Conservation (phyloP, 2,113 vertebrate genomes). For the Esox niger region DNA sequence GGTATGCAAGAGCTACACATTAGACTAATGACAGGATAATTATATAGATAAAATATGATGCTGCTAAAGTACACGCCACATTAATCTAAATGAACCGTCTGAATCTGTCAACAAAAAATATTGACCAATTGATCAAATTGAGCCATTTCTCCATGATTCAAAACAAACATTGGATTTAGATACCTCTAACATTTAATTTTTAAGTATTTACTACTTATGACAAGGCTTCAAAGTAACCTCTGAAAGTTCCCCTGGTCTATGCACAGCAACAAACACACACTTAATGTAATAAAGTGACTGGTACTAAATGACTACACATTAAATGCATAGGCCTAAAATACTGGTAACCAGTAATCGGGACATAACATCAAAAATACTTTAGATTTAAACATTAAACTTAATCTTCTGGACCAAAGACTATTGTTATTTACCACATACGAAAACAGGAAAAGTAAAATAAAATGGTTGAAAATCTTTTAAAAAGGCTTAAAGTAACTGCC, state of each 20-base stretch:
- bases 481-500: conserved; percentile 83
- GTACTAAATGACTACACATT: conserved; percentile 67
- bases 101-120: conserved; percentile 34
- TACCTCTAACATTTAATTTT: neutral
- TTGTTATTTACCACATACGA: conserved; percentile 61
- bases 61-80: conserved; percentile 32
- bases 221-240: conserved; percentile 29
- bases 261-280: conserved; percentile 60
- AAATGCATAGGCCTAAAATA: conserved; percentile 55
- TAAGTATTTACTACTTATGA: conserved; percentile 22
- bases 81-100: conserved; percentile 33
- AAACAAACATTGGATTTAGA: conserved; percentile 10
- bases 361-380: conserved; percentile 49
- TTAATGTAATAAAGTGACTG: conserved; percentile 64
- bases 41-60: conserved; percentile 70
- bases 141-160: conserved; percentile 27
- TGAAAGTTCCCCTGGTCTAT: conserved; percentile 52
- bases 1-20: conserved; percentile 69
- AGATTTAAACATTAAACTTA: conserved; percentile 54
- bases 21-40: conserved; percentile 63
- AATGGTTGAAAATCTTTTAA: conserved; percentile 76
- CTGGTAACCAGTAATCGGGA: conserved; percentile 50
- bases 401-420: conserved; percentile 65
- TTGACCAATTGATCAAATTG: conserved; percentile 32
- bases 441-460: conserved; percentile 72